Evolutionary conservation across 1,140 invertebrate species (phyloP).

Genomic region (Lordiphosa stackelbergi): DNA sequence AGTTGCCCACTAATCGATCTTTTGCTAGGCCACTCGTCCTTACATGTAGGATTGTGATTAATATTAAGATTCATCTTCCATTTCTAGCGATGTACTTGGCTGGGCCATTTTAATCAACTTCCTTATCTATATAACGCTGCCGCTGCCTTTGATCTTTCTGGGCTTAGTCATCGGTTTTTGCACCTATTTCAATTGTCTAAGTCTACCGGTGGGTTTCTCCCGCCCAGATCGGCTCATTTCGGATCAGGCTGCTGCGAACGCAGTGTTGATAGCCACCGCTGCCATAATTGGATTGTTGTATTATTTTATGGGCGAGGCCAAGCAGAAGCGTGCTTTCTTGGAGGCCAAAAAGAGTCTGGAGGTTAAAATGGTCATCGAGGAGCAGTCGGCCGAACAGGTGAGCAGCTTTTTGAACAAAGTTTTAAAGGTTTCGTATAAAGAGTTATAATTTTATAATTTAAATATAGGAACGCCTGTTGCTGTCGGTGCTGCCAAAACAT

Average conservation of each 20-base stretch:
- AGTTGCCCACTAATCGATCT: too few species aligned
- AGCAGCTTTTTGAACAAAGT: not conserved
- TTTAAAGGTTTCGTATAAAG: too few species aligned
- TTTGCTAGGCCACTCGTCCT: too few species aligned
- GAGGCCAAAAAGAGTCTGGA: slow-evolving; percentile 94
- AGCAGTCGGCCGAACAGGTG: slow-evolving; percentile 94
- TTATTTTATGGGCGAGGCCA: slow-evolving; percentile 89
- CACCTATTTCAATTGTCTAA: slow-evolving; percentile 81
- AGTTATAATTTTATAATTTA: not conserved
- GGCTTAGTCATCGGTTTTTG: slow-evolving; percentile 78
- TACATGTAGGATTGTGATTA: not conserved
- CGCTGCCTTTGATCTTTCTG: slow-evolving; percentile 83
- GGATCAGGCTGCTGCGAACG: slow-evolving; percentile 79
- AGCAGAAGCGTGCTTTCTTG: slow-evolving; percentile 91
- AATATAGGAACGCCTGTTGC: slow-evolving; percentile 88
- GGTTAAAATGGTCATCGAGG: slow-evolving; percentile 94
- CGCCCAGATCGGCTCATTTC: slow-evolving; percentile 76
- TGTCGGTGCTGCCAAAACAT: slow-evolving; percentile 95
- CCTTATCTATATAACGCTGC: slow-evolving; percentile 89
- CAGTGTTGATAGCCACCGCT: slow-evolving; percentile 84
- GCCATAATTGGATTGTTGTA: slow-evolving; percentile 86
- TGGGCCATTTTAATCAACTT: slow-evolving; percentile 91
- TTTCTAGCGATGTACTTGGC: slow-evolving; percentile 79
- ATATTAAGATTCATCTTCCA: not conserved
- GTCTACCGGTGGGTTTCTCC: slow-evolving; percentile 79